phyloP scores from a whole-genome alignment of 2,113 vertebrate genomes.

The Chascanopsetta lugubris region DNA sequence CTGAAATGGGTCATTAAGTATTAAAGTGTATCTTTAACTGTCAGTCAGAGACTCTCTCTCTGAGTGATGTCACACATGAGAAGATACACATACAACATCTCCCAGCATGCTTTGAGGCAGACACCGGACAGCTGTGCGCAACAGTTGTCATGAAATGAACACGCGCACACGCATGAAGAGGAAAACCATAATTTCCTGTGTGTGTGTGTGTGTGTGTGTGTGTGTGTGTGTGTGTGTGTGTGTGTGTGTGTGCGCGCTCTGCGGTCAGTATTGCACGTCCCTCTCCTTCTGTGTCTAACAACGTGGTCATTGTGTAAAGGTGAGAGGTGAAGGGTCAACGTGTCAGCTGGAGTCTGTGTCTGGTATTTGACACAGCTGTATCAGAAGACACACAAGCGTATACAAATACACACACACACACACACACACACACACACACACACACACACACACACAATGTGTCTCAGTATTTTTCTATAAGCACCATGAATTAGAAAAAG shows the following conservation, averaged over 20 bases:
- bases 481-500: too few species aligned
- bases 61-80: too few species aligned
- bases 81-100: too few species aligned
- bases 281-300: slow-evolving; percentile 51
- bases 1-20: too few species aligned
- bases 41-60: too few species aligned
- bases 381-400: slow-evolving; percentile 29
- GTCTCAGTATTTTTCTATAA: too few species aligned
- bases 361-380: slow-evolving; percentile 74
- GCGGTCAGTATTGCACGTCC: slow-evolving; percentile 20
- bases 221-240: neutral
- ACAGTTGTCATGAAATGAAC: too few species aligned
- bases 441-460: neutral
- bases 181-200: too few species aligned
- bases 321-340: slow-evolving; percentile 75
- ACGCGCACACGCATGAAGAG: too few species aligned
- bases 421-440: slow-evolving; percentile 13
- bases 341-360: slow-evolving; percentile 78
- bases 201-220: neutral
- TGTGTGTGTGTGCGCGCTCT: slow-evolving; percentile 7
- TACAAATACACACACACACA: slow-evolving; percentile 14
- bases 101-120: too few species aligned
- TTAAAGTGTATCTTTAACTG: too few species aligned
- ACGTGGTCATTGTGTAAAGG: slow-evolving; percentile 65
- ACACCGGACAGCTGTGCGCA: too few species aligned